Conservation (phyloP, 2,888 invertebrate species). For the Tetrapedia diversipes region DNA sequence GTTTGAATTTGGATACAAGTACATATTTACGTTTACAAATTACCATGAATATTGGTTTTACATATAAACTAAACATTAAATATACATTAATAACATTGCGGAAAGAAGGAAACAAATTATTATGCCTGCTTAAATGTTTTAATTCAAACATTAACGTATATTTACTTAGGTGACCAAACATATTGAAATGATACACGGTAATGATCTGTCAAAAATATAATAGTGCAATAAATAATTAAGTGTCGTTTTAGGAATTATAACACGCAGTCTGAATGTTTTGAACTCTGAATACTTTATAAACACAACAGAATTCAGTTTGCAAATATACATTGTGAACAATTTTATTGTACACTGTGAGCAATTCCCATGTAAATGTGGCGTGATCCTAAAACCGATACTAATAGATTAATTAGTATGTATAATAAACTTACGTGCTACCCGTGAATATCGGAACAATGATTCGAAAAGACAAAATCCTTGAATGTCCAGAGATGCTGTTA, state of each 20-base stretch:
- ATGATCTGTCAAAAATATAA: slow-evolving; percentile 6
- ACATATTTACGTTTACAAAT: too few species aligned
- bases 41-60: slow-evolving; percentile 7
- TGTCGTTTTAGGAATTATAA: slow-evolving; percentile 5
- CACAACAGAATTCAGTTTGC: slow-evolving; percentile 20
- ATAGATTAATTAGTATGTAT: too few species aligned
- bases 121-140: background rate
- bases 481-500: too few species aligned
- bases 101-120: background rate
- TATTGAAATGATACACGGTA: background rate
- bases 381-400: too few species aligned
- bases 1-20: background rate
- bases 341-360: slow-evolving; percentile 56
- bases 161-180: too few species aligned
- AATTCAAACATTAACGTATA: background rate
- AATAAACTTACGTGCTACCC: too few species aligned
- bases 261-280: slow-evolving; percentile 37
- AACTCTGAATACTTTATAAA: slow-evolving; percentile 45
- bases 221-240: background rate
- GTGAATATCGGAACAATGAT: too few species aligned
- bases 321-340: slow-evolving; percentile 42
- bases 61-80: slow-evolving; percentile 17
- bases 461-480: too few species aligned
- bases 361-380: slow-evolving; percentile 33
- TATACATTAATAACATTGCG: too few species aligned